These are phyloP conservation scores for Hydrochoerus hydrochaeris DNA, from an alignment of 2,113 vertebrate species.

Conservation along the genomic window DNA sequence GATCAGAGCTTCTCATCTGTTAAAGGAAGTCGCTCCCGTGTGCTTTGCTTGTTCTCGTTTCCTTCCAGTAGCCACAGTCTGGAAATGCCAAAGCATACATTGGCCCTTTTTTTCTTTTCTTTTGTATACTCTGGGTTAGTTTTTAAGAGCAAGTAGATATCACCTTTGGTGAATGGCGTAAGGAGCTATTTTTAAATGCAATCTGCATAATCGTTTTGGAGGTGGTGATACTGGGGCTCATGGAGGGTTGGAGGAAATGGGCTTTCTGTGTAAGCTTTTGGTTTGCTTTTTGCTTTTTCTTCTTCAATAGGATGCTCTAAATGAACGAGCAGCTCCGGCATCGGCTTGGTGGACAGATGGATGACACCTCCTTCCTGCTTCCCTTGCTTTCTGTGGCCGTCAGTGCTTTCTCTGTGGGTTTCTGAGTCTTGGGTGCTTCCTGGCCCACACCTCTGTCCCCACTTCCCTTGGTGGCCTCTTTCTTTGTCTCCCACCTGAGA, in stretches of 20 bases:
- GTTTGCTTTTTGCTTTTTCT: not conserved
- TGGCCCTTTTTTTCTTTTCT: not conserved
- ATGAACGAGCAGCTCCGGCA: not conserved
- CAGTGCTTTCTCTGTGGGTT: not conserved
- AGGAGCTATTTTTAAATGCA: not conserved
- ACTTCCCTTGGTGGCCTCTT: not conserved
- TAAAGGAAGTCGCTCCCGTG: not conserved
- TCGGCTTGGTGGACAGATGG: too few species aligned
- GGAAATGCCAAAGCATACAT: not conserved
- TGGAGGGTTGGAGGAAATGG: not conserved
- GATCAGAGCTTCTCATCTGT: not conserved
- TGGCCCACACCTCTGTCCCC: not conserved
- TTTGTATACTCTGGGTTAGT: not conserved
- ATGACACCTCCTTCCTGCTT: not conserved
- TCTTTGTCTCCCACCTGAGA: not conserved
- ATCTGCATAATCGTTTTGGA: not conserved
- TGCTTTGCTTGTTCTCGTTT: not conserved
- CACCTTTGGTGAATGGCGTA: not conserved
- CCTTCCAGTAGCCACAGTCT: not conserved
- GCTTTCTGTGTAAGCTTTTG: not conserved
- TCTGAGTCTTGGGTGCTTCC: not conserved
- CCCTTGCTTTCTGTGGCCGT: fast-evolving
- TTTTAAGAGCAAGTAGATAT: not conserved
- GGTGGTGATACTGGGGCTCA: not conserved
- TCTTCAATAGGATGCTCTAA: not conserved